Base-by-base conservation (phyloP, 2,888 invertebrate genomes). In the Synanthedon vespiformis region DNA sequence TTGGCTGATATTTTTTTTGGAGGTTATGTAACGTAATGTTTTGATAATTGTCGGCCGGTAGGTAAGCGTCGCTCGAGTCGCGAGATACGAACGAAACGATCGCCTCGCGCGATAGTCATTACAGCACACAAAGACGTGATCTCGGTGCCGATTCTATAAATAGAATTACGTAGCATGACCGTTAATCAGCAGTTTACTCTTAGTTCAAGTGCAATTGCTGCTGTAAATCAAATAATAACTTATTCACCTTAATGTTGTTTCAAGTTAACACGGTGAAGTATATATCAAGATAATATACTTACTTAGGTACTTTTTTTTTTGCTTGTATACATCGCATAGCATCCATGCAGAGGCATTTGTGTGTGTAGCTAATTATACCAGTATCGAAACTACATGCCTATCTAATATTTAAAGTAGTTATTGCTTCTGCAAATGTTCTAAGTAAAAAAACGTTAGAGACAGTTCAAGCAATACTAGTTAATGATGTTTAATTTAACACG, bases 41-140 rank as follows among this genome's bases (percentile, higher is more conserved):
- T 72, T 76, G 74, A 67, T 34, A 34, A 34, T 73, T 60, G 63
- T 65, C 67, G 68, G 63, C 60, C 54, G 58, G 60, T 58, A 53
- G 13, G 44, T n/a, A n/a, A 44, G 14, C 34, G 34, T 34, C 34
- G 34, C 34, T 34, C 34, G 34, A 34, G 34, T 34, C 10, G 34
- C 34, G 34, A 34, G 34, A 34, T 34, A 34, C 10, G 6, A 34
- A 34, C 10, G 6, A 34, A 34, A 34, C 10, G 6, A 34, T 34
- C 34, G 10, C 34, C 34, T 34, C 34, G 34, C 34, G 10, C 76
- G 70, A 76, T 77, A 77, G 70, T 76, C 72, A 74, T 79, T 82
- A 78, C 69, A 73, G 69, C 77, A 80, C 77, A 85, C 84, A 83
- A 83, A 84, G 86, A 78, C 78, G 78, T 81, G 86, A 82, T 87